Evolutionary conservation across 2,797 vertebrate species (phyloP), one percentile per base, ranked within the genome.

Genomic region (Melanotaenia trifasciata): DNA sequence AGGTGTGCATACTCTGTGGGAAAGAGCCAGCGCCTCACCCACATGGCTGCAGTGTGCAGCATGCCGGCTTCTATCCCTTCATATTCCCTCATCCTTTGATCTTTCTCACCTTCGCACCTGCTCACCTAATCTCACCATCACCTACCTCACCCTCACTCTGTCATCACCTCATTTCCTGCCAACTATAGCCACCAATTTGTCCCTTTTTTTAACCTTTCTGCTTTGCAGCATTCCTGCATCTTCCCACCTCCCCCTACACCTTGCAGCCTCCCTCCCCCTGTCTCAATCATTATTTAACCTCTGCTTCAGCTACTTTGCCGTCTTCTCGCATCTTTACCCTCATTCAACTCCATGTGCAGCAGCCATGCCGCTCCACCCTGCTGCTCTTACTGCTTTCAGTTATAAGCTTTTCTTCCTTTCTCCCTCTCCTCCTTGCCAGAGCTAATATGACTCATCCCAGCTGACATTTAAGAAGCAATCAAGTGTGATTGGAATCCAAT

Each of bases 381-480:
- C 67, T 61, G 36, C 54, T 67, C 54, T 35, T 74, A 53, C 58
- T 58, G 70, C 81, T 79, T 62, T 53, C 71, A 57, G 40, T 50
- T 72, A 71, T 36, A 73, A 78, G 64, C 60, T 70, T 70, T 43
- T 50, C 71, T 80, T 76, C 54, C 77, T 75, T 53, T 69, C 50
- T 26, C 45, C 64, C 67, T 65, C 79, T 64, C 71, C 33, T 57
- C 59, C 68, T 22, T 79, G 79, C 72, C 83, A 82, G 70, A 81
- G 78, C 79, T 78, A 61, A 90, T 81, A 87, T 93, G 92, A 94
- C 89, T 94, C 93, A 94, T 88, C 73, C 85, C 43, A 16, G 78
- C 72, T 91, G 90, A 91, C 92, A 92, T 93, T 92, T 91, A 89
- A 87, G 74, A 85, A 83, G 87, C 85, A 89, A 85, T 89, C 81